Base-by-base conservation (phyloP, 1,140 invertebrate genomes). In the Drosophila bifasciata region DNA sequence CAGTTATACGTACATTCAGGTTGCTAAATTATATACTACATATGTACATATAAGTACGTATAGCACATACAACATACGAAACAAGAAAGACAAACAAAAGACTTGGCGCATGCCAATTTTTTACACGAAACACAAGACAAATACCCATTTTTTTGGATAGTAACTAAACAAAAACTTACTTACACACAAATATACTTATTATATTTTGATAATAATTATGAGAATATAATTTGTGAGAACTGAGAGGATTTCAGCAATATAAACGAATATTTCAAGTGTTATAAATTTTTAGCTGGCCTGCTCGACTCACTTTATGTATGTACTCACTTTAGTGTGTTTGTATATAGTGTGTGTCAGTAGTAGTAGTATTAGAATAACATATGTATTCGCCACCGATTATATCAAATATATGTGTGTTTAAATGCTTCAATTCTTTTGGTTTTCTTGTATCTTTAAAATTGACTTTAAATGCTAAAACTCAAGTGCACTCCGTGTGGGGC, bases 361-460 rank as follows among this genome's bases (percentile, higher is more conserved):
- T n/a, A n/a, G n/a, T n/a, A n/a, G n/a, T n/a, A n/a, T n/a, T n/a
- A 72, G 56, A 56, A 56, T 43, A 36, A 36, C 32, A 36, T 68
- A 78, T 76, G 55, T 81, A 62, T 55, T 50, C 61, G 79, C 79
- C 79, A 83, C 79, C 79, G 79, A 83, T 60, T 84, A 84, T 52
- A 51, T 71, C 23, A 83, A 76, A 78, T 78, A 80, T 62, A 67
- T 59, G 36, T 74, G 74, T 59, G 70, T 70, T 79, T 50, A 55
- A 70, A 55, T 62, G 70, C 71, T 68, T 63, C 43, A 64, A 55
- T 13, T 44, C n/a, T n/a, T n/a, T n/a, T n/a, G n/a, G n/a, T n/a
- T n/a, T n/a, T n/a, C n/a, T n/a, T n/a, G n/a, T n/a, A n/a, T n/a
- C n/a, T n/a, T n/a, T n/a, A n/a, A n/a, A n/a, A n/a, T n/a, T n/a